These are phyloP conservation scores for Magallana gigas DNA, from an alignment of 1,140 invertebrate genomes.

Conservation along the genomic window DNA sequence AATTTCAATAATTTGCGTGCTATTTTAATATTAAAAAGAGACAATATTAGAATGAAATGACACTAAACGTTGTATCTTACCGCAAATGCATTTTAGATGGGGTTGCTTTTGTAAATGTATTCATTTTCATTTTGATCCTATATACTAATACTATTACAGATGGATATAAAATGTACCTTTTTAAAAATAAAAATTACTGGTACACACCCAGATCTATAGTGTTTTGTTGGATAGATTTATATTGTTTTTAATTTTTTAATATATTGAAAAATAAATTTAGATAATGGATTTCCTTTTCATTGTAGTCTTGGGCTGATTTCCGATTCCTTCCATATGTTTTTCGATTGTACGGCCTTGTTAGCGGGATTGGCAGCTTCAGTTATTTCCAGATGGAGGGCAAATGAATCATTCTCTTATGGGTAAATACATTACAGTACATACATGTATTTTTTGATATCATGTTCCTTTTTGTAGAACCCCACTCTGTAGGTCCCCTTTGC, in stretches of 20 bases:
- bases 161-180: too few species aligned
- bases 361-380: constrained; percentile 96
- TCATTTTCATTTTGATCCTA: too few species aligned
- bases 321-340: constrained; percentile 99
- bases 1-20: background rate
- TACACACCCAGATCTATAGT: too few species aligned
- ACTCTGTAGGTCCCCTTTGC: too few species aligned
- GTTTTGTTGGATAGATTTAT: background rate
- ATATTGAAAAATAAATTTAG: background rate
- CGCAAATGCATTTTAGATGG: too few species aligned
- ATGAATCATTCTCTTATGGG: constrained; percentile 96
- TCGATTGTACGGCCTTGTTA: constrained; percentile 97
- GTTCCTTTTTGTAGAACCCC: too few species aligned
- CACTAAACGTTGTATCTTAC: too few species aligned
- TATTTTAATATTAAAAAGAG: too few species aligned
- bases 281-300: constrained; percentile 61
- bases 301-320: constrained; percentile 92
- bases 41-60: too few species aligned
- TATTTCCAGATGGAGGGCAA: constrained; percentile 90
- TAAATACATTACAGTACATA: constrained; percentile 61
- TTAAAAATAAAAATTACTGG: too few species aligned
- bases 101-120: too few species aligned
- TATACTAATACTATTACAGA: too few species aligned
- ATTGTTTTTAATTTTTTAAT: background rate
- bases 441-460: background rate